Percentiles rank a stretch among this genome's conserved stretches.
Conservation (phyloP, 2,113 vertebrate genomes). For the Phodopus roborovskii region DNA sequence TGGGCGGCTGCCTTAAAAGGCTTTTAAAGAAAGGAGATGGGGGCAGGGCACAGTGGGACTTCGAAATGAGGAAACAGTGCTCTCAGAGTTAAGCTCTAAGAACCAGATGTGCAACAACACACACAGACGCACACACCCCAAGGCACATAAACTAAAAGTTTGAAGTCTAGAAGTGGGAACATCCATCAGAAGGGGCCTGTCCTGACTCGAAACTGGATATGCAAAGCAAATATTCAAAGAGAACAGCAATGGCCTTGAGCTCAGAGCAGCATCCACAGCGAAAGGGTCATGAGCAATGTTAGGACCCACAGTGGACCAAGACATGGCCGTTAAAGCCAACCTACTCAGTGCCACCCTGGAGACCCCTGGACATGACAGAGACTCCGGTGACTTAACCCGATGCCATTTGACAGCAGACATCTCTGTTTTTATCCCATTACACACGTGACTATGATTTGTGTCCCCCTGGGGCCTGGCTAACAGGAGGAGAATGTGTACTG, state of each 20-base stretch:
- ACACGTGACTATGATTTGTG: slow-evolving; percentile 38
- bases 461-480: slow-evolving; percentile 3
- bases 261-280: rapidly evolving
- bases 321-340: neutral
- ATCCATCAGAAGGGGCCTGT: neutral
- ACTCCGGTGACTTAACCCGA: neutral
- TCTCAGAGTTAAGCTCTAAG: slow-evolving; percentile 22
- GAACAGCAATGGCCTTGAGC: neutral
- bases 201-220: neutral
- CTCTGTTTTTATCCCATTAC: slow-evolving; percentile 49
- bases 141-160: neutral
- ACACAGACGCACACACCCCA: neutral
- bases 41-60: neutral
- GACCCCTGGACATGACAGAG: neutral
- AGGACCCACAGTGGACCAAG: neutral
- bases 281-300: neutral
- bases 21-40: neutral
- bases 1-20: neutral
- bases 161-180: neutral
- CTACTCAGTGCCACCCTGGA: neutral
- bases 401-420: neutral
- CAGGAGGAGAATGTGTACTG: neutral
- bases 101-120: neutral
- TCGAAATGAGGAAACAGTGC: neutral
- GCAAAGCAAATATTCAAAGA: neutral